Base-by-base conservation (phyloP, 2,888 invertebrate species). In the Myopa tessellatipennis region DNA sequence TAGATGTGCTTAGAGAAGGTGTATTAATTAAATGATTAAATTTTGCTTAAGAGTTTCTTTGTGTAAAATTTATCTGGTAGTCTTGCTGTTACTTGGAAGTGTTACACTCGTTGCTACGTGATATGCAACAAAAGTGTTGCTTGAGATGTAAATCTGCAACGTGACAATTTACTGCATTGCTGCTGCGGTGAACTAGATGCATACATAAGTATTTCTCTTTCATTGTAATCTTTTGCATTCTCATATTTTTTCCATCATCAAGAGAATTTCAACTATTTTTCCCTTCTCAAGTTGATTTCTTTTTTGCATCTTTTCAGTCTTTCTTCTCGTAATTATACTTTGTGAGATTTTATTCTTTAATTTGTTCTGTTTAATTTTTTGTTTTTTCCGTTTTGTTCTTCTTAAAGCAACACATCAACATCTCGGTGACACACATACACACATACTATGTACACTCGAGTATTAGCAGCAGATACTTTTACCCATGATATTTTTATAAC, bases 161-260 rank as follows among this genome's bases (percentile, higher is more conserved):
- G 75, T 75, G 63, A 69, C 69, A 60, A 69, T 75, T 75, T 45
- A 52, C n/a, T 65, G n/a, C 36, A 26, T 63, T 74, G 40, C 61
- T 63, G 63, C 61, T 63, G 63, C 12, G 8, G 5, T 63, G 40
- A 14, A 12, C 52, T 74, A 34, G 36, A n/a, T 58, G 10, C 12
- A 26, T 65, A 50, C 12, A 6, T 26, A 45, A n/a, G 4, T 52
- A 34, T 65, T 65, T 4, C n/a, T 38, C 38, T 55, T 55, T 10
- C 55, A 55, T 55, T 14, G 8, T 55, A n/a, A 1, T 55, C n/a
- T 55, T 4, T 38, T 38, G 36, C 65, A 65, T 36, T 8, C 16
- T 38, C 65, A 65, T 14, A 34, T 26, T 36, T 36, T 1, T 65
- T 65, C 65, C 36, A 34, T 10, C 10, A 18, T 26, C 26, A 26